A percentile compares a stretch with the other conserved stretches of the same genome.
Conservation (phyloP, 2,888 invertebrate genomes). For the Erynnis tages region DNA sequence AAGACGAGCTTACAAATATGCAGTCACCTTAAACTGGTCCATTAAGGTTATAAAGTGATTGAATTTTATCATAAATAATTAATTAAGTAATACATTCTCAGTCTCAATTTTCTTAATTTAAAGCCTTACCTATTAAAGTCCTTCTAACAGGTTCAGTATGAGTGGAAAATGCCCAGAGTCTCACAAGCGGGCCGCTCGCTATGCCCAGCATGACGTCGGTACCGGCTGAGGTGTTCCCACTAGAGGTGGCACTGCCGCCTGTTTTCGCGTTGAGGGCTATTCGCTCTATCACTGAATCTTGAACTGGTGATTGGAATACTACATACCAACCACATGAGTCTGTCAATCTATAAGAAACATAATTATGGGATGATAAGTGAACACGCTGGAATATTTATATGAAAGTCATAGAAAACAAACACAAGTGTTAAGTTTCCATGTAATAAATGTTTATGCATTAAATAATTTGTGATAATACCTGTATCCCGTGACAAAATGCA, state of each 20-base stretch:
- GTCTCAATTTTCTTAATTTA: too few species aligned
- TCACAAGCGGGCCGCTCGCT: constrained; percentile 70
- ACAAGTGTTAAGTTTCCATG: too few species aligned
- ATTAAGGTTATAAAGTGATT: too few species aligned
- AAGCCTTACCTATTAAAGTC: constrained; percentile 73
- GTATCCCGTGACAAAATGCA: constrained; percentile 97
- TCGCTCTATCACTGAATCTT: constrained; percentile 93
- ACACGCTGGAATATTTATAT: too few species aligned
- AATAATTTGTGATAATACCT: too few species aligned
- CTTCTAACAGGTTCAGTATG: constrained; percentile 74
- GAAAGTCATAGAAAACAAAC: neutral
- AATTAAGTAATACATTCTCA: neutral
- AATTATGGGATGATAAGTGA: too few species aligned
- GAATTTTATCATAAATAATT: too few species aligned
- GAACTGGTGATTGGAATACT: constrained; percentile 95
- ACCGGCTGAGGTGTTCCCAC: constrained; percentile 59
- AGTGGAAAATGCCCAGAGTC: constrained; percentile 75
- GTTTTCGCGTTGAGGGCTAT: constrained; percentile 92
- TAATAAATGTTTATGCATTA: neutral
- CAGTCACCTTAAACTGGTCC: too few species aligned
- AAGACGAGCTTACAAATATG: too few species aligned
- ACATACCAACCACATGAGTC: constrained; percentile 98
- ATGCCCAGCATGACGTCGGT: constrained; percentile 76
- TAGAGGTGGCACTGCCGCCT: constrained; percentile 57
- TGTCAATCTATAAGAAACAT: constrained; percentile 93